Evolutionary conservation across 92 coral and sea anemone species (phyloP).

Genomic region (Epizoanthus illoricatus): DNA sequence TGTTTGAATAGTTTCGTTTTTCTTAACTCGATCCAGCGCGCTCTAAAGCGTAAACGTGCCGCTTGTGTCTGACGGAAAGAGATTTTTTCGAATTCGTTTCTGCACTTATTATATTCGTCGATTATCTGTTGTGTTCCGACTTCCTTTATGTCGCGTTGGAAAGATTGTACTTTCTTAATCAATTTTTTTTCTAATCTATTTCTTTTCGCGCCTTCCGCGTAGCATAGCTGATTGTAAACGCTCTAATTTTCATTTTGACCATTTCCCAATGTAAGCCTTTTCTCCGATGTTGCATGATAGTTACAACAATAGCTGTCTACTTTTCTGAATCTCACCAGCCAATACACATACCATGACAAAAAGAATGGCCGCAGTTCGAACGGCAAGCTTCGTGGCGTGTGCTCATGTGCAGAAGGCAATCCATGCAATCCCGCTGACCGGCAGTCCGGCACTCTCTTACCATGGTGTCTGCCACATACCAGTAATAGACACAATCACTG

Average conservation of each 20-base stretch:
- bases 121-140: not conserved
- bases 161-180: not conserved
- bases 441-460: constrained; percentile 88
- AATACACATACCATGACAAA: constrained; percentile 87
- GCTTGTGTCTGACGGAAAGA: too few relatives aligned
- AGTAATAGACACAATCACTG: constrained; percentile 97
- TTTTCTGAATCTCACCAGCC: constrained; percentile 42
- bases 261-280: constrained; percentile 26
- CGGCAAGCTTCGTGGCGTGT: constrained; percentile 83
- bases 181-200: not conserved
- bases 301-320: too few relatives aligned
- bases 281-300: too few relatives aligned
- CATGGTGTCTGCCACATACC: constrained; percentile 99
- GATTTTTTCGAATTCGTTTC: too few relatives aligned
- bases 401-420: constrained; percentile 94
- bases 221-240: not conserved
- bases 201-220: not conserved
- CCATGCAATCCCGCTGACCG: constrained; percentile 96
- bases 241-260: constrained; percentile 31
- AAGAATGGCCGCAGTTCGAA: constrained; percentile 83
- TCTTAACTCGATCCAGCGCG: not conserved
- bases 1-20: not conserved
- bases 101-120: not conserved
- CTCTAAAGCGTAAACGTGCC: too few relatives aligned
- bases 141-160: not conserved